Percentiles rank a stretch among this genome's conserved stretches.
phyloP scores from a whole-genome alignment of 2,113 vertebrate genomes.

The mouse (Mus musculus) region GRCm39 chr1:166629501-166630000 shows the following conservation, averaged over 20 bases:
- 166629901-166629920: neutral
- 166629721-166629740: neutral
- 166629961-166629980: too few relatives aligned
- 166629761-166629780: neutral
- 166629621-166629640: neutral
- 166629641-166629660: neutral
- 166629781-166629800: neutral
- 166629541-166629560: neutral
- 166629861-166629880: neutral
- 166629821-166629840: neutral
- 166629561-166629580: neutral
- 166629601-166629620: neutral
- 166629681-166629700: too few relatives aligned
- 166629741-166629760: too few relatives aligned
- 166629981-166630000: neutral
- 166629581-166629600: neutral
- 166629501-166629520: neutral
- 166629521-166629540: neutral
- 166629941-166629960: neutral
- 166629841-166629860: neutral
- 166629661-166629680: neutral
- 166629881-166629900: neutral
- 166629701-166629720: neutral
- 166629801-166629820: neutral
- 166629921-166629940: neutral